Conservation (phyloP, 2,113 vertebrate genomes). For the Nipponia nippon region DNA sequence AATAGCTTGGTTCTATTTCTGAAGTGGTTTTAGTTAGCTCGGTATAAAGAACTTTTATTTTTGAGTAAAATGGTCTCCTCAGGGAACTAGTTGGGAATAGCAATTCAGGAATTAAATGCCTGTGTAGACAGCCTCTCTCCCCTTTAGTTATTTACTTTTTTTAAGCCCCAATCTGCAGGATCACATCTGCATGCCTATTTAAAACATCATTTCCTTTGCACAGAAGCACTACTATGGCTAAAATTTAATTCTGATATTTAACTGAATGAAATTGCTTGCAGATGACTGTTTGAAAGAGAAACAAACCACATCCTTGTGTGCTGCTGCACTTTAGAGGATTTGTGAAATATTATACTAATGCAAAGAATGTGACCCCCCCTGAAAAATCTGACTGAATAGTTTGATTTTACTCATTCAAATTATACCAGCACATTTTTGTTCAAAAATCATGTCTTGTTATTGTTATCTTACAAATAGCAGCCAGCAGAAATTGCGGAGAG, state of each 20-base stretch:
- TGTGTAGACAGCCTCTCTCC: neutral
- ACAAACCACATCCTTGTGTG: constrained; percentile 65
- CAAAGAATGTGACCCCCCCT: neutral
- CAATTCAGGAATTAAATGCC: neutral
- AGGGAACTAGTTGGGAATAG: neutral
- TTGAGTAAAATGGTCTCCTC: neutral
- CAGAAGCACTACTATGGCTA: constrained; percentile 69
- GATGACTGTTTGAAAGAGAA: constrained; percentile 67
- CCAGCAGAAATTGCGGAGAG: neutral
- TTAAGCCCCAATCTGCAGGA: constrained; percentile 23
- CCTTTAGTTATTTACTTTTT: neutral
- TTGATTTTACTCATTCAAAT: constrained; percentile 24
- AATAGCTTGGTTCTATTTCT: neutral
- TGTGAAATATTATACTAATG: neutral
- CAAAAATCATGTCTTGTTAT: neutral
- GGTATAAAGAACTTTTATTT: neutral
- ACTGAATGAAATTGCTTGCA: constrained; percentile 77
- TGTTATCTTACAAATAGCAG: neutral
- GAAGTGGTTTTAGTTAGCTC: neutral
- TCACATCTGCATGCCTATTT: constrained; percentile 71
- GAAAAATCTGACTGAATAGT: neutral
- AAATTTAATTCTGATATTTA: constrained; percentile 80
- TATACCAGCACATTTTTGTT: neutral
- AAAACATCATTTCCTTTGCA: constrained; percentile 75
- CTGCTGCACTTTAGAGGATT: constrained; percentile 17